phyloP scores from a whole-genome alignment of 2,888 invertebrate species.

The Tenthredo mesomela region DNA sequence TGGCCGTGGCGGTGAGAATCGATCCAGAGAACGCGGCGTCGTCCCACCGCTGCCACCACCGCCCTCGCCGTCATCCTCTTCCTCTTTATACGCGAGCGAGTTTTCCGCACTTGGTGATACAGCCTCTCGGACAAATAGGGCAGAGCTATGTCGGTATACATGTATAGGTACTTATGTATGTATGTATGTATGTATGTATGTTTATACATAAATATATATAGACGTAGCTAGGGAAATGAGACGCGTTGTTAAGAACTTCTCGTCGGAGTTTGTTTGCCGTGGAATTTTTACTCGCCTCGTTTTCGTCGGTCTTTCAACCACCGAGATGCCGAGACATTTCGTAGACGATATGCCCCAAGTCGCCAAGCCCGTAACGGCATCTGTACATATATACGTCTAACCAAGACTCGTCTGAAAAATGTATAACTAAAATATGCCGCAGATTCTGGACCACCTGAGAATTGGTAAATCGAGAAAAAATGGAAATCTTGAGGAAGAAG shows the following conservation, averaged over 20 bases:
- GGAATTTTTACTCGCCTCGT: conserved; percentile 42
- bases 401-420: neutral
- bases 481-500: neutral
- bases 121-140: conserved; percentile 45
- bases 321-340: conserved; percentile 15
- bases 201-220: neutral
- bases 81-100: conserved; percentile 38
- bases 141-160: conserved; percentile 6
- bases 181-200: neutral
- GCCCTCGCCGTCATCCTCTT: conserved; percentile 38
- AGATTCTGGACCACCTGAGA: neutral
- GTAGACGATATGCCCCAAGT: neutral
- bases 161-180: neutral
- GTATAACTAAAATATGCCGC: neutral
- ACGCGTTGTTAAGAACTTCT: conserved; percentile 43
- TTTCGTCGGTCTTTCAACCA: conserved; percentile 23
- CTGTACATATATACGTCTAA: neutral
- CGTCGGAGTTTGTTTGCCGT: conserved; percentile 46
- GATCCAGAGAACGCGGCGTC: conserved; percentile 67
- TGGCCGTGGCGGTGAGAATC: conserved; percentile 63
- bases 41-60: conserved; percentile 53
- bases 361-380: neutral
- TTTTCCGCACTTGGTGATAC: conserved; percentile 45
- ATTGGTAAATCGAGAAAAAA: neutral
- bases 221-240: conserved; percentile 14